Conservation (phyloP, 35 echinoderm and acorn worm genomes). For the Apostichopus japonicus region DNA sequence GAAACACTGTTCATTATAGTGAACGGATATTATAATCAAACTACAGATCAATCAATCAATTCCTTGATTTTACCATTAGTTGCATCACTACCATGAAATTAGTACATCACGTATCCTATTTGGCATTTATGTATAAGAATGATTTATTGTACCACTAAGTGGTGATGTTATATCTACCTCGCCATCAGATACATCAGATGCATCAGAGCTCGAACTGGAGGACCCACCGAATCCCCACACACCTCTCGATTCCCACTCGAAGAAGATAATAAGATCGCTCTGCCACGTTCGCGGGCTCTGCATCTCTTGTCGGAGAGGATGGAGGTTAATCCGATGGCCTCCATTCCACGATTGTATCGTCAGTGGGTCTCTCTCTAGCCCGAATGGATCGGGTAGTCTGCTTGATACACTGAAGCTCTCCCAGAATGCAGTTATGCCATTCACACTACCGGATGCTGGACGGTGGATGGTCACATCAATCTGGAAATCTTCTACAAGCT, state of each 20-base stretch:
- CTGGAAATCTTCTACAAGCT: slow-evolving; percentile 43
- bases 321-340: slow-evolving; percentile 6
- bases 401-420: slow-evolving; percentile 13
- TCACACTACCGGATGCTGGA: background rate
- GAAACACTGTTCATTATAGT: too few relatives aligned
- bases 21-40: too few relatives aligned
- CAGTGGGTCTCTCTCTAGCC: background rate
- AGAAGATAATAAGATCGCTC: slow-evolving; percentile 37
- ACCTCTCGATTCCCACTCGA: background rate
- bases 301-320: background rate
- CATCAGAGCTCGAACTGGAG: background rate
- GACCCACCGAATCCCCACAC: background rate
- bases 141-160: background rate
- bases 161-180: background rate
- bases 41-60: too few relatives aligned
- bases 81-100: too few relatives aligned
- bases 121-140: too few relatives aligned
- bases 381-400: background rate
- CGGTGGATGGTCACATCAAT: slow-evolving; percentile 7
- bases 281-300: background rate
- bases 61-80: too few relatives aligned
- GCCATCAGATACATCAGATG: background rate
- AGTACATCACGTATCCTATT: too few relatives aligned
- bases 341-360: slow-evolving; percentile 20
- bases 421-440: slow-evolving; percentile 3